Evolutionary conservation across 2,797 vertebrate species (phyloP).

Genomic region (Aldrovandia affinis): DNA sequence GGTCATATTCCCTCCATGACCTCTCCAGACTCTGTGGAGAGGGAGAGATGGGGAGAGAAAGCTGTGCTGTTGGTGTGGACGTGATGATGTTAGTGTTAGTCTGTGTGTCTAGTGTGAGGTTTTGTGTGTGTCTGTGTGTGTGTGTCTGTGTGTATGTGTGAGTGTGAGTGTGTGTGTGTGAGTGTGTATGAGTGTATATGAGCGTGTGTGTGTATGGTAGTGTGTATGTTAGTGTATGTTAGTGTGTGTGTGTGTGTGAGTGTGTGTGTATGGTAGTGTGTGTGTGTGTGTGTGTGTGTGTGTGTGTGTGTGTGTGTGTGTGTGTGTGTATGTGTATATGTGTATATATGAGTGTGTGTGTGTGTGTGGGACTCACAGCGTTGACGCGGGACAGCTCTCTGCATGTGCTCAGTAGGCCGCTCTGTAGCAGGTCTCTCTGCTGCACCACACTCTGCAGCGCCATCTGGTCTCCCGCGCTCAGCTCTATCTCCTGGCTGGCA

Average conservation of each 20-base stretch:
- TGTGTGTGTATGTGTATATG: not conserved
- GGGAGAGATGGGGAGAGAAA: not conserved
- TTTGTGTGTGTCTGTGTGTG: not conserved
- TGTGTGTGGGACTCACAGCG: constrained; percentile 72
- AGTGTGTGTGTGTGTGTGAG: not conserved
- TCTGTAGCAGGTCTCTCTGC: constrained; percentile 94
- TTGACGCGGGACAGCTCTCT: constrained; percentile 89
- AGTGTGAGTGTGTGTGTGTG: not conserved
- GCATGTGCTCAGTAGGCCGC: constrained; percentile 93
- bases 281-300: constrained; percentile 11
- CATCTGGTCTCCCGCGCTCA: constrained; percentile 84
- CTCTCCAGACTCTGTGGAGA: constrained; percentile 85
- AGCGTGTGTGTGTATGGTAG: not conserved
- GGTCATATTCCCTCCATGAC: constrained; percentile 90
- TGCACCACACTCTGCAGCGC: constrained; percentile 87
- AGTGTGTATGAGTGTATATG: constrained; percentile 18
- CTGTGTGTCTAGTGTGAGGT: too few relatives aligned
- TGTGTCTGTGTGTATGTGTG: not conserved
- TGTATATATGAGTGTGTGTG: constrained; percentile 11
- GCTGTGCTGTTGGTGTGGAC: not conserved
- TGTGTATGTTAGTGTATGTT: not conserved
- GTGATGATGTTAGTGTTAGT: not conserved
- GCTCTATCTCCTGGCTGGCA: constrained; percentile 96
- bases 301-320: constrained; percentile 18
- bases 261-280: not conserved